Evolutionary conservation across 2,888 invertebrate genomes (phyloP).

Genomic region (Leptura quadrifasciata): DNA sequence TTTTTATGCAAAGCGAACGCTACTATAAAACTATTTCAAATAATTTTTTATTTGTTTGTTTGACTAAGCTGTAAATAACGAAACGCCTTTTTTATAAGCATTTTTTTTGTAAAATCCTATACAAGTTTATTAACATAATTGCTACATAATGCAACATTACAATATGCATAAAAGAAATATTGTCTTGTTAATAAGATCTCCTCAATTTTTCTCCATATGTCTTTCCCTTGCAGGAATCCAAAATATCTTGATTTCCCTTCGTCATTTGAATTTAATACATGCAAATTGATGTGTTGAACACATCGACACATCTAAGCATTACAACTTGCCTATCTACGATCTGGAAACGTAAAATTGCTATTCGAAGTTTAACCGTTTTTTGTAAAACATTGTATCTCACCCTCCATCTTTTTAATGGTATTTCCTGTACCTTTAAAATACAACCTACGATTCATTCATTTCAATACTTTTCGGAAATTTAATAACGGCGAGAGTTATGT

Average conservation of each 20-base stretch:
- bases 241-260: slow-evolving; percentile 9
- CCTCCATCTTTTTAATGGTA: slow-evolving; percentile 47
- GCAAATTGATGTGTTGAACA: slow-evolving; percentile 38
- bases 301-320: slow-evolving; percentile 20
- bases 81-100: no score
- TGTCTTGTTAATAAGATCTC: not conserved
- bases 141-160: no score
- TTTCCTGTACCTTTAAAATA: slow-evolving; percentile 37
- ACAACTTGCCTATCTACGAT: slow-evolving; percentile 24
- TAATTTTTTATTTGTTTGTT: no score
- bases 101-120: no score
- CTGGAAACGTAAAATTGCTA: slow-evolving; percentile 32
- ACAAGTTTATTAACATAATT: no score
- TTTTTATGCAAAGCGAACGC: no score
- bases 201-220: not conserved
- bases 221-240: not conserved
- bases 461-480: slow-evolving; percentile 38
- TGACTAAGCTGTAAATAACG: no score
- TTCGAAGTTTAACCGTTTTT: slow-evolving; percentile 41
- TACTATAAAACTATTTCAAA: no score
- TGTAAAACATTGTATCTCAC: slow-evolving; percentile 41
- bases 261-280: slow-evolving; percentile 22
- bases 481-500: slow-evolving; percentile 13
- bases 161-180: not conserved
- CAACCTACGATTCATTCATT: slow-evolving; percentile 30